Evolutionary conservation across 2,113 vertebrate genomes (phyloP).

Genomic region (Mobula birostris): DNA sequence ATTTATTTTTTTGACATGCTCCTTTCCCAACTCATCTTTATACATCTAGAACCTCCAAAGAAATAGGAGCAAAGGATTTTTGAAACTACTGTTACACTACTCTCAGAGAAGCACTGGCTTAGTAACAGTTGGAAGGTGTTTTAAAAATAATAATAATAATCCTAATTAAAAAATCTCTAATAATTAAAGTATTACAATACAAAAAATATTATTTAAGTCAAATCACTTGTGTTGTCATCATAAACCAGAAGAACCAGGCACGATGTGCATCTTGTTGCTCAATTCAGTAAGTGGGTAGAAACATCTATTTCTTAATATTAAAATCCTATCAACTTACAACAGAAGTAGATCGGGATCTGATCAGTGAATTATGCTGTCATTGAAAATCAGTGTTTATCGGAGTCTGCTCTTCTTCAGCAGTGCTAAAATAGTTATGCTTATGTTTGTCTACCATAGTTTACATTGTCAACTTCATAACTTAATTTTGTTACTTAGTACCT

Average conservation of each 20-base stretch:
- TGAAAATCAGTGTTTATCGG: background rate
- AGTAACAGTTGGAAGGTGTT: no score
- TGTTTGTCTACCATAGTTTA: background rate
- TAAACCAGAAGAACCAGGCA: no score
- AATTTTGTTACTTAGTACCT: background rate
- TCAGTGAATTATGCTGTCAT: background rate
- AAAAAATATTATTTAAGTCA: no score
- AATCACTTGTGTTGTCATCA: no score
- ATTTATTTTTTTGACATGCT: background rate
- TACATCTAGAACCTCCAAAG: background rate
- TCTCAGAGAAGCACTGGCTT: background rate
- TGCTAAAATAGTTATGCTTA: background rate
- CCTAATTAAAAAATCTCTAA: no score
- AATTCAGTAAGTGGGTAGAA: background rate
- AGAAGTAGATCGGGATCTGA: background rate
- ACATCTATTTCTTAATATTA: background rate
- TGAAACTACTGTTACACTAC: background rate
- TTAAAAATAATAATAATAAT: no score
- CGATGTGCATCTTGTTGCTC: no score
- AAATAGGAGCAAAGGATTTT: constrained; percentile 6
- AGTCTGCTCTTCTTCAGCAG: no score
- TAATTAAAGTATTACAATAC: no score
- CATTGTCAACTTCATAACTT: background rate
- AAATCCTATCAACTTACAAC: background rate
- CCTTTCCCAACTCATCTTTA: background rate